Evolutionary conservation across 2,888 invertebrate genomes (phyloP), one percentile per base, ranked within the genome.

Genomic region (Agrochola lota): DNA sequence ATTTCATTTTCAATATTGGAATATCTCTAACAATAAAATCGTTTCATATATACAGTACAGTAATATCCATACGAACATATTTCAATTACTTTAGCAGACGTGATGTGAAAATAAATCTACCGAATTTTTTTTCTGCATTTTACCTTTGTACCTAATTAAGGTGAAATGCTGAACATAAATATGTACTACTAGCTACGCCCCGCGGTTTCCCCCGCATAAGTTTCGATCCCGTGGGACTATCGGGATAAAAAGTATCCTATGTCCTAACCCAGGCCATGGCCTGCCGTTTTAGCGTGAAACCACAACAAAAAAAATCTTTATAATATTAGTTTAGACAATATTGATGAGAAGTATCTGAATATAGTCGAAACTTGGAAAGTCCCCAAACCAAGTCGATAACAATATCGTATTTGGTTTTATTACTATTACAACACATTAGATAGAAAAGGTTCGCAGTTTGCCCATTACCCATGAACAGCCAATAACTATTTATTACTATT

Each of bases 401-500:
- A 81, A 67, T 71, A 71, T 77, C 60, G 81, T 66, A 63, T 73
- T 62, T 60, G 49, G 35, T 74, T 77, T 85, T 82, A 83, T 59
- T 57, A 60, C n/a, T 55, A 73, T 70, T 49, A 66, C 68, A 60
- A 26, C n/a, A 71, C 70, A 81, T 73, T 85, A 75, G 66, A 68
- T 60, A 63, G 69, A 85, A 84, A 82, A 85, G 71, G 83, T 60
- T 57, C 63, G 46, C 23, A 62, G 62, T 77, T 73, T 35, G 49
- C 26, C 63, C 70, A 63, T 55, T 59, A 59, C 62, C 62, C 55
- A 67, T 81, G 85, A 81, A 77, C 77, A 74, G 67, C 63, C 82
- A 71, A 77, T 83, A 77, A 85, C 67, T 60, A 60, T 81, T 81
- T 81, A 81, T 73, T 68, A 60, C 70, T 80, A 76, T 85, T 85